Conservation (phyloP, 2,888 invertebrate species). For the Theretra japonica region DNA sequence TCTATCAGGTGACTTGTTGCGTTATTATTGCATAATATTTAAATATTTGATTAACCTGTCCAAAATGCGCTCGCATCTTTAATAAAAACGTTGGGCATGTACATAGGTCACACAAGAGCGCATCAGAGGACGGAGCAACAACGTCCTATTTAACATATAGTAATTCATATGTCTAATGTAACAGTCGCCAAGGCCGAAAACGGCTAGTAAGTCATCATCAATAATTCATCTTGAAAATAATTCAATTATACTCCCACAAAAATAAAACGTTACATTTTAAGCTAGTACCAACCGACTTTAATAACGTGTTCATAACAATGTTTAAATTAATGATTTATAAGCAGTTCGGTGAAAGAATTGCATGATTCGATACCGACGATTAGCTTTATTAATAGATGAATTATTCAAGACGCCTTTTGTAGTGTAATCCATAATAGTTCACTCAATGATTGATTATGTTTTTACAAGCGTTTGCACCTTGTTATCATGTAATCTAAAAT, state of each 20-base stretch:
- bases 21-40: no score
- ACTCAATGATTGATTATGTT: slow-evolving; percentile 16
- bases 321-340: not conserved
- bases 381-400: not conserved
- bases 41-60: no score
- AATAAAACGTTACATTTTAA: not conserved
- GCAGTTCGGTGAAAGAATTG: not conserved
- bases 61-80: no score
- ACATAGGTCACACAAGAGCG: no score
- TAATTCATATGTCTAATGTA: no score
- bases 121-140: no score
- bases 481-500: slow-evolving; percentile 7
- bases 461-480: slow-evolving; percentile 5
- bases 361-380: not conserved
- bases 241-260: not conserved
- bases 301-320: not conserved
- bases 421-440: not conserved
- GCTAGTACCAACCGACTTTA: not conserved
- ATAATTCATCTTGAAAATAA: no score
- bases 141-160: no score
- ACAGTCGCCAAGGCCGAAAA: no score
- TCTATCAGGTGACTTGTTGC: no score
- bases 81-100: no score
- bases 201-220: no score
- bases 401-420: slow-evolving; percentile 1